Percentiles rank a stretch among this genome's conserved stretches.
phyloP scores from a whole-genome alignment of 1,140 invertebrate species.

The Trichonephila clavata region DNA sequence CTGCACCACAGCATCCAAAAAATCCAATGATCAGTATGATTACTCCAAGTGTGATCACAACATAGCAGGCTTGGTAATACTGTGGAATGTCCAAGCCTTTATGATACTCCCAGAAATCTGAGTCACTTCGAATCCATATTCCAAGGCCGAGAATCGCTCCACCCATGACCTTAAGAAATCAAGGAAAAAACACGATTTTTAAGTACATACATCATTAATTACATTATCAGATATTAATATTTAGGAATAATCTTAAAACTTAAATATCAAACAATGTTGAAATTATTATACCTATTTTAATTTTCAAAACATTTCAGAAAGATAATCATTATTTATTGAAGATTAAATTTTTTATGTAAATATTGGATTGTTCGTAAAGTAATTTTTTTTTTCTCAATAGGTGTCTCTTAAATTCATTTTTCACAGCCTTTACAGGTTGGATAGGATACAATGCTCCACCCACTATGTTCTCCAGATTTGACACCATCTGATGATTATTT shows the following conservation, averaged over 20 bases:
- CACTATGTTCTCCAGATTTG: no score
- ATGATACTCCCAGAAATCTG: constrained; percentile 78
- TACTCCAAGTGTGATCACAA: constrained; percentile 77
- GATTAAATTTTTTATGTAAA: neutral
- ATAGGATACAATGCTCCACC: no score
- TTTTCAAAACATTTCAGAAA: no score
- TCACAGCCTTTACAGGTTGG: no score
- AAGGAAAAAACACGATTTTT: constrained; percentile 3
- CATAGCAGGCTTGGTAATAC: constrained; percentile 78
- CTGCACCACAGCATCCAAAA: constrained; percentile 78
- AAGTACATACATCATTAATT: neutral
- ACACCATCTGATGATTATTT: no score
- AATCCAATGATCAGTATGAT: constrained; percentile 78
- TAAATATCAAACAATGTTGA: no score
- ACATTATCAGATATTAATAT: no score
- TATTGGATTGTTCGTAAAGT: no score
- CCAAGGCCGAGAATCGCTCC: constrained; percentile 75
- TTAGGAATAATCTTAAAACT: no score
- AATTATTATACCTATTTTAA: no score
- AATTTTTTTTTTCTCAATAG: no score
- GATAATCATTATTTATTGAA: neutral
- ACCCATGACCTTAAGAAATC: constrained; percentile 77
- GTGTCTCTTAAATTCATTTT: no score
- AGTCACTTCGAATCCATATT: constrained; percentile 78
- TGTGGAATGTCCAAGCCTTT: constrained; percentile 76